Evolutionary conservation across 30 jellyfish, hydroid and myxozoan species (phyloP).

Genomic region (Hydra vulgaris): DNA sequence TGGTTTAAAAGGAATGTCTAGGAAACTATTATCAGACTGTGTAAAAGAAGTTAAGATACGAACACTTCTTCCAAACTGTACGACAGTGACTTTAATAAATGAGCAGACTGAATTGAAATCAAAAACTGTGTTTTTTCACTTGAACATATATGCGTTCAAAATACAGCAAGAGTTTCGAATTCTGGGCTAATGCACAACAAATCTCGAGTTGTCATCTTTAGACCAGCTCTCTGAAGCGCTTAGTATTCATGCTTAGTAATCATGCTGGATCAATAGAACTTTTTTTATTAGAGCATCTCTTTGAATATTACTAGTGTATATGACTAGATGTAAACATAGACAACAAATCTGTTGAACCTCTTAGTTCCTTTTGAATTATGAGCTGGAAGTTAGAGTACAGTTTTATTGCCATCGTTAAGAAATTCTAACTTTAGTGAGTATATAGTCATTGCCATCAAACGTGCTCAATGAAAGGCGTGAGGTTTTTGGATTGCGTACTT

Average conservation of each 20-base stretch:
- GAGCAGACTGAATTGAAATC: background rate
- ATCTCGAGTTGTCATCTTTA: background rate
- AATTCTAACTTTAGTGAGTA: background rate
- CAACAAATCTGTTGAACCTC: background rate
- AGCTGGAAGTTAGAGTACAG: background rate
- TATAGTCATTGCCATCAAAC: background rate
- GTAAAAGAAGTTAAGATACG: background rate
- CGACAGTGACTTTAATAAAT: background rate
- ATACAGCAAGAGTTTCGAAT: background rate
- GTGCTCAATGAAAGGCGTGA: background rate
- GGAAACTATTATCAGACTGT: background rate
- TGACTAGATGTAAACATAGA: background rate
- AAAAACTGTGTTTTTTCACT: background rate
- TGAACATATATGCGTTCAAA: background rate
- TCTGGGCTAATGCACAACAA: background rate
- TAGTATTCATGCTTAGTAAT: background rate
- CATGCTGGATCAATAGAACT: background rate
- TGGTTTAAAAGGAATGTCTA: no score
- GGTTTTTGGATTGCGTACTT: background rate
- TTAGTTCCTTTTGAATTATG: background rate
- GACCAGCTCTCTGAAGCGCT: background rate
- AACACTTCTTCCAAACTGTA: background rate
- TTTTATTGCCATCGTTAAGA: background rate
- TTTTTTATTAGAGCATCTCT: background rate
- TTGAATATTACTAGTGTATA: background rate